A percentile compares a stretch with the other conserved stretches of the same genome.
These are phyloP conservation scores for Hephaestus fuliginosus DNA, from an alignment of 2,797 vertebrate species.

Conservation along the genomic window DNA sequence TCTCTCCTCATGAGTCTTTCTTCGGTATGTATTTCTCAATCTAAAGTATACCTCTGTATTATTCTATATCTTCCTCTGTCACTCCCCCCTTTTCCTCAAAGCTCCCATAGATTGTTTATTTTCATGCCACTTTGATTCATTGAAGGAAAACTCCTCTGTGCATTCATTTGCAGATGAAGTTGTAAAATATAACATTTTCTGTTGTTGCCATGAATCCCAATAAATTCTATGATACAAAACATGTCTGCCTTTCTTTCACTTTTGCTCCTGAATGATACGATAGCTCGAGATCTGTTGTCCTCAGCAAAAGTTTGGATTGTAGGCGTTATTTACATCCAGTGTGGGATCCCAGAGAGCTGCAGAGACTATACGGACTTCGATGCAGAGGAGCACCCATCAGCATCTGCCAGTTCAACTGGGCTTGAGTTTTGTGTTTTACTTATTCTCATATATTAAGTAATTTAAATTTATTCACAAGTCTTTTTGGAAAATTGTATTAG, in stretches of 20 bases:
- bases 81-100: slow-evolving; percentile 12
- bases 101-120: slow-evolving; percentile 12
- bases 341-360: neutral
- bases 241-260: neutral
- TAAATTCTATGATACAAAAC: slow-evolving; percentile 66
- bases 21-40: slow-evolving; percentile 31
- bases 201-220: slow-evolving; percentile 57
- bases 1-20: slow-evolving; percentile 20
- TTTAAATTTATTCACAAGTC: neutral
- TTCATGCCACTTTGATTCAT: slow-evolving; percentile 29
- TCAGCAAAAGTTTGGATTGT: neutral
- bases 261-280: slow-evolving; percentile 8
- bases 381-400: slow-evolving; percentile 15
- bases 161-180: slow-evolving; percentile 43
- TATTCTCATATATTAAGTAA: neutral
- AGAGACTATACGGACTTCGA: neutral
- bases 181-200: slow-evolving; percentile 53
- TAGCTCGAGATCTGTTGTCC: neutral
- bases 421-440: neutral
- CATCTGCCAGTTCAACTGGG: neutral
- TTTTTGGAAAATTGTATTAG: neutral
- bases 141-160: slow-evolving; percentile 19
- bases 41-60: slow-evolving; percentile 46
- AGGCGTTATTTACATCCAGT: slow-evolving; percentile 11
- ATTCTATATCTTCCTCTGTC: slow-evolving; percentile 29